Base-by-base conservation (phyloP, 2,797 vertebrate genomes). In the Emys orbicularis region DNA sequence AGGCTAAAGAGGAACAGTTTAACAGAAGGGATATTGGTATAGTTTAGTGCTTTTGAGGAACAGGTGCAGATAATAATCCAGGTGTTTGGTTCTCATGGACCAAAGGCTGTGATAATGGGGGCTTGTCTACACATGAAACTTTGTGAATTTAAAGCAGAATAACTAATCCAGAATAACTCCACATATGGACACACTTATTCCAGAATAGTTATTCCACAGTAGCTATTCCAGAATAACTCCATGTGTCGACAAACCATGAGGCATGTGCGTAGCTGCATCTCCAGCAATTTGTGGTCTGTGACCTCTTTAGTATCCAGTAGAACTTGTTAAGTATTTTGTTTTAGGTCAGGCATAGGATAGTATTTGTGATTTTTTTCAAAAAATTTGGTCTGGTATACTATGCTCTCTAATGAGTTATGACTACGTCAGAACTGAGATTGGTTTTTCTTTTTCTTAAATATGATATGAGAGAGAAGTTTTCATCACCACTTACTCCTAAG, bases 401-500 rank as follows among this genome's bases (percentile, higher is more conserved):
- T 76, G 21, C 25, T 29, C 6, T 29, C 41, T 47, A 47, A 12
- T 47, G 13, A 68, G 18, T 21, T 37, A 68, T 44, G 21, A 23
- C 4, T 29, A 27, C 72, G 83, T 37, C 23, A 77, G 93, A 83
- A 25, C 6, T 77, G 37, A 10, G 27, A 31, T 1, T 27, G 72
- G n/a, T 95, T 91, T 11, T 91, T 5, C 34, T 80, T 85, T 13
- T 53, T n/a, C 37, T 68, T 72, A 1, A 2, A 1, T 72, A 23
- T 80, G 2, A 0, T 57, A 56, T 74, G 52, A 49, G 41, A 87
- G 27, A 44, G 8, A 2, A 52, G 29, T 5, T 47, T 82, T 95
- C 25, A 21, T 83, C 1, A 0, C 37, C 2, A 0, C 21, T 9
- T 76, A 1, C 25, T 47, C 72, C 6, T 13, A 15, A 27, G 2